Percentiles rank a stretch among this genome's conserved stretches.
These are phyloP conservation scores for Chamaetylas fuelleborni DNA, from an alignment of 2,113 vertebrate genomes.

Conservation along the genomic window DNA sequence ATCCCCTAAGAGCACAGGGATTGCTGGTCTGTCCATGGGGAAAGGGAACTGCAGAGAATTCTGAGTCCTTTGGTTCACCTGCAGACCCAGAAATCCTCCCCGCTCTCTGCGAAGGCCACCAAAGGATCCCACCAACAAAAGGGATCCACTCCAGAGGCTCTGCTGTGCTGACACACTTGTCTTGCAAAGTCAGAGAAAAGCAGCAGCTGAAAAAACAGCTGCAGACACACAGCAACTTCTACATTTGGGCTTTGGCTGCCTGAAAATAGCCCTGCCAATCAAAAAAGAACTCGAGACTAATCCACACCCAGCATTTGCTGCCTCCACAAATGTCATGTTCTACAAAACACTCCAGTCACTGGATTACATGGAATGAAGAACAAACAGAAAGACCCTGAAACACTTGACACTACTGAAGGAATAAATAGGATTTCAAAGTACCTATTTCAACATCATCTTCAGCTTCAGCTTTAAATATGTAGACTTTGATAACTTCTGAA, in stretches of 20 bases:
- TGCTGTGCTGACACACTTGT: neutral
- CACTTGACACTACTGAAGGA: neutral
- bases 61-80: neutral
- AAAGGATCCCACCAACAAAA: neutral
- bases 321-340: neutral
- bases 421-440: constrained; percentile 41
- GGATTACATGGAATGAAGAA: neutral
- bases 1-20: neutral
- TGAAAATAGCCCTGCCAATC: neutral
- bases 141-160: neutral
- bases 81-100: neutral
- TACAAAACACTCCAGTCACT: neutral
- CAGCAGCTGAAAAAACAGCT: neutral
- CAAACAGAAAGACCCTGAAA: neutral
- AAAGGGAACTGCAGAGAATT: neutral
- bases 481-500: constrained; percentile 98
- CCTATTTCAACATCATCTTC: constrained; percentile 99
- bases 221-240: neutral
- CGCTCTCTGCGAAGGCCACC: neutral
- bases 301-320: neutral
- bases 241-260: neutral
- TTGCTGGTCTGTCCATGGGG: neutral
- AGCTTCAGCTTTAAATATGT: constrained; percentile 99
- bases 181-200: neutral
- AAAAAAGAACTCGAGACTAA: neutral